Evolutionary conservation across 2,113 vertebrate species (phyloP).

Genomic region (Vulpes vulpes): DNA sequence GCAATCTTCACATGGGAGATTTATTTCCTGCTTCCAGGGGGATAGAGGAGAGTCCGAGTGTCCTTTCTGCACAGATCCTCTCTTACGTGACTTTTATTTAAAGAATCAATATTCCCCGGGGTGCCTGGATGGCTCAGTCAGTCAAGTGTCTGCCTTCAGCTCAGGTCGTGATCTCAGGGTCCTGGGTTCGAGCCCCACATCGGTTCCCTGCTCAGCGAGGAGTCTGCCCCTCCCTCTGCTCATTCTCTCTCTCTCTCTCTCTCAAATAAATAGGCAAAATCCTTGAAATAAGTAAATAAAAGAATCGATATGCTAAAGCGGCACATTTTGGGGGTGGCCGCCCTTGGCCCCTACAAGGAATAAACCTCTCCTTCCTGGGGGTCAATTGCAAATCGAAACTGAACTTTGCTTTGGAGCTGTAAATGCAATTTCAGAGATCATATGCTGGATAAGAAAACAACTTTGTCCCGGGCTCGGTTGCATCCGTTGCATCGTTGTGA

Average conservation of each 20-base stretch:
- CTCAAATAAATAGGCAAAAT: neutral
- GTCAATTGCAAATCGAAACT: neutral
- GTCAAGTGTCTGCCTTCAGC: neutral
- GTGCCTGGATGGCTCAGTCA: neutral
- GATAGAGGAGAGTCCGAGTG: neutral
- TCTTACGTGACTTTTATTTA: neutral
- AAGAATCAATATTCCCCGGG: neutral
- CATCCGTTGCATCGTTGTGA: neutral
- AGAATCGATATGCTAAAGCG: neutral
- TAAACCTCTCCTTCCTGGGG: neutral
- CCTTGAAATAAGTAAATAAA: neutral
- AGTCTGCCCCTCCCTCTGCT: neutral
- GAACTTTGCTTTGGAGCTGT: constrained; percentile 61
- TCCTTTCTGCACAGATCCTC: neutral
- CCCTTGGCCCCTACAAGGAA: neutral
- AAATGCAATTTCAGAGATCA: neutral
- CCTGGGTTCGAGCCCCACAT: neutral
- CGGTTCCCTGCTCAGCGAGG: neutral
- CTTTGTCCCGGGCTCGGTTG: constrained; percentile 27
- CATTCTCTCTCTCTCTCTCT: neutral
- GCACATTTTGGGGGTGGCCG: neutral
- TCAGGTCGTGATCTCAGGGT: neutral
- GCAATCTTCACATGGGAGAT: neutral
- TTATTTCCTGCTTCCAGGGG: neutral
- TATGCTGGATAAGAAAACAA: constrained; percentile 38